Evolutionary conservation across 2,797 vertebrate species (phyloP).

Genomic region (Fundulus diaphanus): DNA sequence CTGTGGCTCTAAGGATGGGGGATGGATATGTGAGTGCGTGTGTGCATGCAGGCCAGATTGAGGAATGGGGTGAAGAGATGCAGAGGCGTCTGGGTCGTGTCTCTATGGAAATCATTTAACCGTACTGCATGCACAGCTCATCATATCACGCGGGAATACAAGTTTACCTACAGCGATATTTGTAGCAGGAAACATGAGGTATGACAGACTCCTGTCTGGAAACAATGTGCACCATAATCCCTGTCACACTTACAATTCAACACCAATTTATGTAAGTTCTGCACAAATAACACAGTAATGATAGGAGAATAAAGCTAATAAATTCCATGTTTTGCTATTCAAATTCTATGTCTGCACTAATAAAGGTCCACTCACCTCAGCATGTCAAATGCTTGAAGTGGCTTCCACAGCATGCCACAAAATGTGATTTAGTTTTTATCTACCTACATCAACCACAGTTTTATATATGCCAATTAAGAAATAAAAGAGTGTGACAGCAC

Average conservation of each 20-base stretch:
- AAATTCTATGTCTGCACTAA: background rate
- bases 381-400: background rate
- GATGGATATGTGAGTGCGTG: background rate
- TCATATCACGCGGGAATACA: constrained; percentile 33
- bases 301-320: background rate
- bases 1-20: constrained; percentile 47
- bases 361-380: background rate
- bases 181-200: constrained; percentile 1
- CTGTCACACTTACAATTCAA: background rate
- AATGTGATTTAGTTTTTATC: background rate
- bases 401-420: background rate
- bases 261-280: background rate
- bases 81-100: constrained; percentile 63
- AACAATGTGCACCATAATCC: constrained; percentile 19
- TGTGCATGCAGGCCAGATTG: constrained; percentile 20
- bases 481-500: no score
- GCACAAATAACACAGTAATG: background rate
- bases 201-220: constrained; percentile 11
- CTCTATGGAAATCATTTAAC: constrained; percentile 75
- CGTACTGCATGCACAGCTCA: constrained; percentile 38
- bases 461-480: no score
- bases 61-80: constrained; percentile 50
- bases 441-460: background rate
- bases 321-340: background rate
- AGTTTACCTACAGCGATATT: constrained; percentile 13